Conservation (phyloP, 2,888 invertebrate genomes). For the Pedicia rivosa region DNA sequence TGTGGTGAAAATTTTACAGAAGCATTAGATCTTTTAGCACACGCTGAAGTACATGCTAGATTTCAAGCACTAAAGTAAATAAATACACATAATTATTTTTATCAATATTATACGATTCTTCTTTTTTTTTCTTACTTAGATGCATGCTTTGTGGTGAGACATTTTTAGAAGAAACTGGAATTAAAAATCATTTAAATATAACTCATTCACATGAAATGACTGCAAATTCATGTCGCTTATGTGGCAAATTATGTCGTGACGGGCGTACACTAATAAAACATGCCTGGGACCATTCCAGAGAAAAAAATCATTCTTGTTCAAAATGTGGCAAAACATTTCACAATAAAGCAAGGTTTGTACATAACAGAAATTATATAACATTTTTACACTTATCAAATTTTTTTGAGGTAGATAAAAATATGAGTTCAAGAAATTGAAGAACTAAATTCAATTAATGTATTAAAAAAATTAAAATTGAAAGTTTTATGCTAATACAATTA, state of each 20-base stretch:
- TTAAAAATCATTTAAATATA: constrained; percentile 44
- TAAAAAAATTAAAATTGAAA: no score
- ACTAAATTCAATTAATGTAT: no score
- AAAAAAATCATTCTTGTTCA: constrained; percentile 44
- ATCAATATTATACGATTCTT: neutral
- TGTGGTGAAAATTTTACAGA: constrained; percentile 66
- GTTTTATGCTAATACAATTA: no score
- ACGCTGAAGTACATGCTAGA: constrained; percentile 61
- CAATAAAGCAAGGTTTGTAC: constrained; percentile 38
- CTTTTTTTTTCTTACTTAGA: constrained; percentile 21
- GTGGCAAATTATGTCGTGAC: constrained; percentile 53
- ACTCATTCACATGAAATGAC: constrained; percentile 43
- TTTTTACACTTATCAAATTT: neutral
- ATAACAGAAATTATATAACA: neutral
- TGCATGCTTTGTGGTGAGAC: constrained; percentile 50
- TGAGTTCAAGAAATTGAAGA: no score
- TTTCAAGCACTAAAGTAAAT: constrained; percentile 34
- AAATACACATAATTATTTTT: neutral
- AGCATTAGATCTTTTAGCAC: constrained; percentile 58
- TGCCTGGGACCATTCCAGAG: constrained; percentile 49
- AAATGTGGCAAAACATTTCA: constrained; percentile 56
- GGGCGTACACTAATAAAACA: constrained; percentile 48
- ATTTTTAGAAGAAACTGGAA: constrained; percentile 42
- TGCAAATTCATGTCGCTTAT: constrained; percentile 46
- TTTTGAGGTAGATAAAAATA: no score